These are phyloP conservation scores for Dynastes grantii DNA, from an alignment of 2,888 invertebrate genomes.

Conservation along the genomic window DNA sequence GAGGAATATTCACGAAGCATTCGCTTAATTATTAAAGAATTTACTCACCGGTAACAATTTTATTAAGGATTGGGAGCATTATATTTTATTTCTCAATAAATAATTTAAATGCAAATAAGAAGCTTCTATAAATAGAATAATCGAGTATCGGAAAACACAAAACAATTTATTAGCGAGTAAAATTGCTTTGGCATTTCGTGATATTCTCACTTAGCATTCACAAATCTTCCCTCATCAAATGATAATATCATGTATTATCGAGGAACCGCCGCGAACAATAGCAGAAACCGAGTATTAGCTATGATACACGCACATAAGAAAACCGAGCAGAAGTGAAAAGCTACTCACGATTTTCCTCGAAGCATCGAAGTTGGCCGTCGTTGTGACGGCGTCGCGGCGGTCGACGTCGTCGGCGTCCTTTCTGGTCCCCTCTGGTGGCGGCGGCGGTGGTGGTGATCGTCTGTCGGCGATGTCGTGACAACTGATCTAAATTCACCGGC, in stretches of 20 bases:
- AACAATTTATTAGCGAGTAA: background rate
- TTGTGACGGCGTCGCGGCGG: constrained; percentile 16
- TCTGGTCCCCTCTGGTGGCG: constrained; percentile 37
- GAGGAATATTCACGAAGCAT: too few species aligned
- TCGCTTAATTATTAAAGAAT: too few species aligned
- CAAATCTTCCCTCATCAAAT: background rate
- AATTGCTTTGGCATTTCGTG: constrained; percentile 5
- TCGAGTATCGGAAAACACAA: background rate
- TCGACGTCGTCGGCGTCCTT: constrained; percentile 16
- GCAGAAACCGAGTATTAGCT: background rate
- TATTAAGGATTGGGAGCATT: too few species aligned
- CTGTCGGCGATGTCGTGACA: constrained; percentile 61
- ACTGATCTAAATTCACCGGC: constrained; percentile 65
- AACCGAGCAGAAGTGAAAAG: background rate
- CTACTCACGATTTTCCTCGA: constrained; percentile 36
- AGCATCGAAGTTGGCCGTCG: background rate
- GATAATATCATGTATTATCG: background rate
- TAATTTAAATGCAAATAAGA: too few species aligned
- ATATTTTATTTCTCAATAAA: too few species aligned
- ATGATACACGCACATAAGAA: background rate
- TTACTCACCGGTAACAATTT: too few species aligned
- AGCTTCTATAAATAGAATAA: background rate
- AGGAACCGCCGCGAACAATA: background rate
- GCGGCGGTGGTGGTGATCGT: constrained; percentile 33
- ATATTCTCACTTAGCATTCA: background rate